Percentiles rank a stretch among this genome's conserved stretches.
Evolutionary conservation across 2,113 vertebrate species (phyloP).

Genomic region (Panthera leo): DNA sequence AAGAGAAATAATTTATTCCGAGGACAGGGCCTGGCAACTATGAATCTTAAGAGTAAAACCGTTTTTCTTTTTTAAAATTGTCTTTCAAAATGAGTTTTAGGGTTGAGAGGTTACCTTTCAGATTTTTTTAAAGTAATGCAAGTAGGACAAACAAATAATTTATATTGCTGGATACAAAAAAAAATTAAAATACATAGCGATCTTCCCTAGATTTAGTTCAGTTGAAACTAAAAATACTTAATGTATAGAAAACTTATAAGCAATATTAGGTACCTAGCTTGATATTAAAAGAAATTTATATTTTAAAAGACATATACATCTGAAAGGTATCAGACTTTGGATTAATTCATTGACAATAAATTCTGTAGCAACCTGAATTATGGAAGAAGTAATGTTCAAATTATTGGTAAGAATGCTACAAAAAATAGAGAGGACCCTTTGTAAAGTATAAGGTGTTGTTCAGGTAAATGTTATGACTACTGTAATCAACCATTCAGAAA

Average conservation of each 20-base stretch:
- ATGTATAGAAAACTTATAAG: not conserved
- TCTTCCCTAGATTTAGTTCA: not conserved
- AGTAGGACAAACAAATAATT: constrained; percentile 11
- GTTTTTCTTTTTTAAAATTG: not conserved
- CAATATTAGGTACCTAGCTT: not conserved
- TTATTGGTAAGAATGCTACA: not conserved
- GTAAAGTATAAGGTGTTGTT: not conserved
- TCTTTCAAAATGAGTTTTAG: constrained; percentile 6
- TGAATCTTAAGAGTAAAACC: not conserved
- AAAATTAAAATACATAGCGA: not conserved
- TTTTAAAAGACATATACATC: not conserved
- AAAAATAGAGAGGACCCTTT: not conserved
- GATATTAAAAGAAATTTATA: not conserved
- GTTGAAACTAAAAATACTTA: constrained; percentile 11
- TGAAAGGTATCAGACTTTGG: not conserved
- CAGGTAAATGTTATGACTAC: not conserved
- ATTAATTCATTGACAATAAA: constrained; percentile 18
- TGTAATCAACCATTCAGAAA: not conserved
- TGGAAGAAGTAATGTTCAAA: not conserved
- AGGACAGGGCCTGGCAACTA: not conserved
- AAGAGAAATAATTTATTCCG: constrained; percentile 42
- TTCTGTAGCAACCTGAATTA: not conserved
- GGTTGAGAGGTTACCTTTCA: not conserved
- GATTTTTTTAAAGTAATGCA: not conserved
- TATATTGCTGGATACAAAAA: not conserved